A percentile compares a stretch with the other conserved stretches of the same genome.
These are phyloP conservation scores for Daubentonia madagascariensis DNA, from an alignment of 2,113 vertebrate genomes.

Conservation along the genomic window DNA sequence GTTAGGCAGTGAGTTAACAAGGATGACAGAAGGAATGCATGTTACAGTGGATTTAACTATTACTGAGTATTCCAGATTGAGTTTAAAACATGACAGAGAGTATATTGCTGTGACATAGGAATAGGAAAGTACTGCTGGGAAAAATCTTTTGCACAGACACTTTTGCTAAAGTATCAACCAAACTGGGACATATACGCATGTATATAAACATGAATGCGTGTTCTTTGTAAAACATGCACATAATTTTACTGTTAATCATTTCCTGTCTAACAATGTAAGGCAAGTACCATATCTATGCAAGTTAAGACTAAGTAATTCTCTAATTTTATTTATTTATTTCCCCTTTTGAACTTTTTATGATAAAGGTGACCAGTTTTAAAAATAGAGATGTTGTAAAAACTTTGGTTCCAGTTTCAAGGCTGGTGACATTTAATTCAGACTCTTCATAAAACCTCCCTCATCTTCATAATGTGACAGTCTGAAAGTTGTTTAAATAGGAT, in stretches of 20 bases:
- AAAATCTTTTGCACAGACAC: not conserved
- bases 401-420: conserved; percentile 16
- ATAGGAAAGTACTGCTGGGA: not conserved
- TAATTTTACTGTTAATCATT: not conserved
- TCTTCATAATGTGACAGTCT: conserved; percentile 12
- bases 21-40: not conserved
- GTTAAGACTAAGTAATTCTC: not conserved
- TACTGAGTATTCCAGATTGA: not conserved
- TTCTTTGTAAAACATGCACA: not conserved
- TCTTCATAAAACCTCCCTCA: not conserved
- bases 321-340: not conserved
- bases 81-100: not conserved
- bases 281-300: not conserved
- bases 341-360: not conserved
- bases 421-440: conserved; percentile 23
- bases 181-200: not conserved
- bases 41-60: not conserved
- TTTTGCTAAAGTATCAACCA: not conserved
- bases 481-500: not conserved
- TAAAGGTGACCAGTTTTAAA: conserved; percentile 35
- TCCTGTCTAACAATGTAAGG: not conserved
- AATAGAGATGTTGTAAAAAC: conserved; percentile 1
- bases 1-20: not conserved
- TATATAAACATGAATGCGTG: not conserved
- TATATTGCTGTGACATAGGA: not conserved